phyloP scores from a whole-genome alignment of 2,113 vertebrate genomes.

The Collichthys lucidus region DNA sequence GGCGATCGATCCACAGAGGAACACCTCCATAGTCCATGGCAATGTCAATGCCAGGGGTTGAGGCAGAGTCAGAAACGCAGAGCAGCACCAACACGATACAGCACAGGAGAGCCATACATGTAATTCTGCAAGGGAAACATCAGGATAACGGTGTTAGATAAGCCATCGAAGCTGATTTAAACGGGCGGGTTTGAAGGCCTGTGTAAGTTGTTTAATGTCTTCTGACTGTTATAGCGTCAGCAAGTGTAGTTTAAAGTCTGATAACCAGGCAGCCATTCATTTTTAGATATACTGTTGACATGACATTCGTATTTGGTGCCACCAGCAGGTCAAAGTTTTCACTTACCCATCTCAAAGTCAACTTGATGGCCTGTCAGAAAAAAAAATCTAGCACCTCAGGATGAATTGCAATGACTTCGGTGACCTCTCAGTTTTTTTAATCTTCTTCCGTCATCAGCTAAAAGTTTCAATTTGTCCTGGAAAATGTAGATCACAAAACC shows the following conservation, averaged over 20 bases:
- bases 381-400: not conserved
- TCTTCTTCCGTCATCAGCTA: not conserved
- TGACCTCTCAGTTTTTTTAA: not conserved
- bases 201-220: not conserved
- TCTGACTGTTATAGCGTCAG: not conserved
- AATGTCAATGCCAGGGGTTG: slow-evolving; percentile 21
- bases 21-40: slow-evolving; percentile 83
- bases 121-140: slow-evolving; percentile 28
- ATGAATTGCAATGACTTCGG: not conserved
- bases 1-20: slow-evolving; percentile 82
- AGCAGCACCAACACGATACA: slow-evolving; percentile 48
- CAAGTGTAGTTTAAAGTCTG: not conserved
- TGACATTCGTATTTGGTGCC: not conserved
- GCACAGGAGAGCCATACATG: slow-evolving; percentile 50
- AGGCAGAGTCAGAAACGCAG: slow-evolving; percentile 33
- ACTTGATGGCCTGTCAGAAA: not conserved
- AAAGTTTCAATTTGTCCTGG: not conserved
- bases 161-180: not conserved
- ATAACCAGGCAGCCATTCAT: not conserved
- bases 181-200: not conserved
- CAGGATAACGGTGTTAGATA: not conserved
- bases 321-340: not conserved
- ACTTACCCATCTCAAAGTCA: not conserved
- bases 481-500: not conserved
- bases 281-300: not conserved